Conservation (phyloP, 2,888 invertebrate species). For the Mechanitis mazaeus region DNA sequence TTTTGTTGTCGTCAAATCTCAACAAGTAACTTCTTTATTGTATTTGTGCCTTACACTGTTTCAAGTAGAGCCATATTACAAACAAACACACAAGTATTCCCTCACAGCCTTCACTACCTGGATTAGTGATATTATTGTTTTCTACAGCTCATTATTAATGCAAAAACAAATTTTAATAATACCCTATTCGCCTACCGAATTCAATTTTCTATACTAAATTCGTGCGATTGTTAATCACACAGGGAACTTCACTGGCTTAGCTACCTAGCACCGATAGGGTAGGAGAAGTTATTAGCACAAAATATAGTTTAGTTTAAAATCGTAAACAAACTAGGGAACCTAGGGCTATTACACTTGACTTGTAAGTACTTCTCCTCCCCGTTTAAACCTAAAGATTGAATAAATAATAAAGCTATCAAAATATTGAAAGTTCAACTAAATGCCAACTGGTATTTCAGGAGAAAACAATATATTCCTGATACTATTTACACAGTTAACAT, state of each 20-base stretch:
- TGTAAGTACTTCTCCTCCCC: conserved; percentile 27
- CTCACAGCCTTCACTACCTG: conserved; percentile 42
- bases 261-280: conserved; percentile 40
- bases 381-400: conserved; percentile 26
- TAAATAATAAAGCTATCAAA: conserved; percentile 33
- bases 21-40: conserved; percentile 59
- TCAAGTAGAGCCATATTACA: conserved; percentile 34
- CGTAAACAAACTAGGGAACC: conserved; percentile 12
- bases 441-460: conserved; percentile 14
- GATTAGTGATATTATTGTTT: conserved; percentile 31
- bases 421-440: conserved; percentile 38
- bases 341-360: conserved; percentile 11
- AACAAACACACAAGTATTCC: conserved; percentile 40
- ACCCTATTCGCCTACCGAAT: conserved; percentile 24
- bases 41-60: conserved; percentile 64
- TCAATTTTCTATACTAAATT: conserved; percentile 20
- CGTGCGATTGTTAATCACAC: conserved; percentile 29
- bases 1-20: conserved; percentile 66
- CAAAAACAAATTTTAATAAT: conserved; percentile 29
- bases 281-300: conserved; percentile 30
- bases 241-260: conserved; percentile 36
- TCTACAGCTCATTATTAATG: conserved; percentile 28
- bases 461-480: conserved; percentile 6
- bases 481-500: conserved; percentile 33
- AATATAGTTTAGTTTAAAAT: conserved; percentile 7